Evolutionary conservation across 92 coral and sea anemone genomes (phyloP), one percentile per base, ranked within the genome.

Genomic region (Actinernus sp.): DNA sequence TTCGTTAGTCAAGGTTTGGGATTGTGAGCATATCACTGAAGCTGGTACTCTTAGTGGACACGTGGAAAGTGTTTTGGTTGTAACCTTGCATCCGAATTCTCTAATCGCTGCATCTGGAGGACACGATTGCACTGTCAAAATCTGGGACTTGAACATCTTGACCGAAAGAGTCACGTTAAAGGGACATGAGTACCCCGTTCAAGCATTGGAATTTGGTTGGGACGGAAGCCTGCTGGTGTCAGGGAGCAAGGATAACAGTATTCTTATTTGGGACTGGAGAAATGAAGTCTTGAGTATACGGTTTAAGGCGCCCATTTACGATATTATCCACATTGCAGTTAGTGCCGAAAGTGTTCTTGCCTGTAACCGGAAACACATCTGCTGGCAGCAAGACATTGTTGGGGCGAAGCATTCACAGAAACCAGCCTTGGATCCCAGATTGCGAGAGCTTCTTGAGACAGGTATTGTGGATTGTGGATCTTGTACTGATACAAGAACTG

Each of bases 1-100:
- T 46, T 65, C 73, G 14, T 50, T 64, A 2, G 37, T 83, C 19
- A 83, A 76, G 57, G 41, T 83, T 26, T 83, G 89, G 89, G 48
- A 63, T 30, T 44, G 65, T 30, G 54, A 61, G 9, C 46, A 33
- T 17, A 37, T 21, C 49, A 25, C 55, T 44, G 84, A 83, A 44
- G 11, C 53, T 11, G 32, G 29, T 8, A 29, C 82, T 21, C 52
- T 83, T 31, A 13, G 19, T 49, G 84, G 84, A 18, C 89, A 83
- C 55, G 49, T 48, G 28, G 63, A 47, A 26, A 22, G 58, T 36
- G 84, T 78, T 39, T 36, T 66, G 44, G 51, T 78, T 3, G 68
- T 83, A 9, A 50, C 84, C 2, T 58, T 82, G 18, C 75, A 69
- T 49, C 77, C 68, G 21, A 50, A 49, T 27, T 58, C 26, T 2